phyloP scores from a whole-genome alignment of 2,113 vertebrate species.

The Lipophrys pholis region DNA sequence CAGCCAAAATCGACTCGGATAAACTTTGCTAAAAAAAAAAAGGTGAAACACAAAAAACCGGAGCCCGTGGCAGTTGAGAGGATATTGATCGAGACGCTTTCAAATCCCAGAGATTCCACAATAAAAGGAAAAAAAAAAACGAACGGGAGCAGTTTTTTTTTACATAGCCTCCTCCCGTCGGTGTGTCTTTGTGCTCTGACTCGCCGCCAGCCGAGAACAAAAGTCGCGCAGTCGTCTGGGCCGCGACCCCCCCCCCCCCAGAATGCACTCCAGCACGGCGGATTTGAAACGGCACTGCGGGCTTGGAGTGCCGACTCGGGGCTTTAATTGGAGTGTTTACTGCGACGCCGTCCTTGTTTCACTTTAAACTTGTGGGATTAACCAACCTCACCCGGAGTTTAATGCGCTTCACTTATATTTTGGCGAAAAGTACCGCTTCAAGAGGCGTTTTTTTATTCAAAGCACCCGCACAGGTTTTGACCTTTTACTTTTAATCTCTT shows the following conservation, averaged over 20 bases:
- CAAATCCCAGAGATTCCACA: constrained; percentile 61
- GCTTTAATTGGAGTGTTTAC: constrained; percentile 22
- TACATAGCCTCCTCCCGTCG: constrained; percentile 4
- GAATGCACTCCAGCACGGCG: not conserved
- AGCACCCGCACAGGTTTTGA: too few species aligned
- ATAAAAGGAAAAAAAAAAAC: not conserved
- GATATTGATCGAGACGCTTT: constrained; percentile 70
- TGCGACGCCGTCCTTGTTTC: not conserved
- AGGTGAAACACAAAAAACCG: constrained; percentile 56
- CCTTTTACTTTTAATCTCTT: too few species aligned
- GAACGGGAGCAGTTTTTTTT: too few species aligned
- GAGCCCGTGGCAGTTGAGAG: constrained; percentile 42
- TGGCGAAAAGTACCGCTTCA: too few species aligned
- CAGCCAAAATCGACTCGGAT: constrained; percentile 64
- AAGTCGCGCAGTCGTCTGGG: constrained; percentile 47
- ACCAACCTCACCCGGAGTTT: too few species aligned
- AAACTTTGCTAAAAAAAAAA: constrained; percentile 35
- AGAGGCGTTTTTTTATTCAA: too few species aligned
- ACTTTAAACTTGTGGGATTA: too few species aligned
- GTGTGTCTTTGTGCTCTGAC: constrained; percentile 42
- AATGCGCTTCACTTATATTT: too few species aligned
- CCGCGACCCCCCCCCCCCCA: too few species aligned
- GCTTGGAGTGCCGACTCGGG: constrained; percentile 18
- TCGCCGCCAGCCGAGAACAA: constrained; percentile 60
- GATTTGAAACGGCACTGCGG: constrained; percentile 29